Evolutionary conservation across 2,113 vertebrate genomes (phyloP).

Genomic region (Labeo catla): DNA sequence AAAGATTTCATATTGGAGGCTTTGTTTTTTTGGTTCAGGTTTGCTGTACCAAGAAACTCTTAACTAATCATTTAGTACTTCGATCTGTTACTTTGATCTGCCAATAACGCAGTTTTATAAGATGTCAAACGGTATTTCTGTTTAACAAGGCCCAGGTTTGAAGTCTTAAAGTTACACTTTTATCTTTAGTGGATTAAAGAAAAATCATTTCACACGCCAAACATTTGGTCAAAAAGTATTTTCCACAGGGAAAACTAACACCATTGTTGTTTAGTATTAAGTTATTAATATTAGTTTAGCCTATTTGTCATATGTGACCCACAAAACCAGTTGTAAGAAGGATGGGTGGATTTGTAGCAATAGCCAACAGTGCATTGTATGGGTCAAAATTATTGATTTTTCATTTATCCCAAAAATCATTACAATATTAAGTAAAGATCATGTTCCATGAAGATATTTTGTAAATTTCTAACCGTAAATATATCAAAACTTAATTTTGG

Average conservation of each 20-base stretch:
- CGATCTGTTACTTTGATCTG: background rate
- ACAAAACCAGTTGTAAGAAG: no score
- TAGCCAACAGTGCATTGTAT: no score
- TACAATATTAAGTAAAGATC: no score
- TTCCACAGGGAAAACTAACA: background rate
- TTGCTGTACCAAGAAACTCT: background rate
- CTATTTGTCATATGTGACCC: background rate
- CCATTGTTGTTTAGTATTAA: background rate
- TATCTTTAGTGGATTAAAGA: background rate
- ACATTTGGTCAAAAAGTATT: background rate
- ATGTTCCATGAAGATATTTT: no score
- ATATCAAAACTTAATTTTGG: no score
- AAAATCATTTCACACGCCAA: background rate
- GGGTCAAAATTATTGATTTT: no score
- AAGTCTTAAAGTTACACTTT: constrained; percentile 4
- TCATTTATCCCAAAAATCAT: no score
- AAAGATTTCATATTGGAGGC: background rate
- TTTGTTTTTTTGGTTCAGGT: constrained; percentile 51
- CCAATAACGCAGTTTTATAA: constrained; percentile 14
- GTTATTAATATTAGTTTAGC: background rate
- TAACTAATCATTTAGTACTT: background rate
- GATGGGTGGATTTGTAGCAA: no score
- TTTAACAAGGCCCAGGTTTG: constrained; percentile 6
- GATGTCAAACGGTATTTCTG: constrained; percentile 11
- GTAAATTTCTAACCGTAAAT: no score